Percentiles rank a stretch among this genome's conserved stretches.
These are phyloP conservation scores for Siniperca undulata DNA, from an alignment of 2,797 vertebrate genomes.

Conservation along the genomic window DNA sequence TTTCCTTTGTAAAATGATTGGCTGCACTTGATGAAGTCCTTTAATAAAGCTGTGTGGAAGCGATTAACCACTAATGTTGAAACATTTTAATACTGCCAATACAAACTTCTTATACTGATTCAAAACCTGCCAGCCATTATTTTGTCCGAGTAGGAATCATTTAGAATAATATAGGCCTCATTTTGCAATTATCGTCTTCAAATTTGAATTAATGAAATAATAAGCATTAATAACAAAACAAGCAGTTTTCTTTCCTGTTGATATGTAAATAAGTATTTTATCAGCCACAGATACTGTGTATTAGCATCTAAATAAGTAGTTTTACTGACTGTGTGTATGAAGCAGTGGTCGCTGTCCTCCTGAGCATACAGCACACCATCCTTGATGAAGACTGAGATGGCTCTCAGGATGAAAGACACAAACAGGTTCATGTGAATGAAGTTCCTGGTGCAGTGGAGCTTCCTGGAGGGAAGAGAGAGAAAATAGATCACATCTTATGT, in stretches of 20 bases:
- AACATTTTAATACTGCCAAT: slow-evolving; percentile 3
- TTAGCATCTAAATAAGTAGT: not conserved
- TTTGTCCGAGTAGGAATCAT: not conserved
- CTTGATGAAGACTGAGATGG: slow-evolving; percentile 98
- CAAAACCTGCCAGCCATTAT: slow-evolving; percentile 35
- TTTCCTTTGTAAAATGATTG: slow-evolving; percentile 18
- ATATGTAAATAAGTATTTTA: not conserved
- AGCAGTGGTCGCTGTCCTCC: slow-evolving; percentile 94
- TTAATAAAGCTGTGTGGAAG: slow-evolving; percentile 25
- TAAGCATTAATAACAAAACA: slow-evolving; percentile 27
- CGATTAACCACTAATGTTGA: slow-evolving; percentile 23
- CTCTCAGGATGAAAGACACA: slow-evolving; percentile 96
- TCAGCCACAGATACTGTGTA: not conserved
- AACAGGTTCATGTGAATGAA: slow-evolving; percentile 99
- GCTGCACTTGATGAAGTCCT: not conserved
- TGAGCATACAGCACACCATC: slow-evolving; percentile 94
- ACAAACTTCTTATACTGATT: slow-evolving; percentile 13
- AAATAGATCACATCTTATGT: not conserved
- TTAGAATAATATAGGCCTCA: slow-evolving; percentile 28
- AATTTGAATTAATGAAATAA: slow-evolving; percentile 31
- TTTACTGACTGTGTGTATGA: slow-evolving; percentile 80
- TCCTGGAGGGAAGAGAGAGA: slow-evolving; percentile 81
- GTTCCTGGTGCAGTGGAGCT: slow-evolving; percentile 98
- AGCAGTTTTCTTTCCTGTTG: slow-evolving; percentile 4
- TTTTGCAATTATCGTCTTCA: slow-evolving; percentile 33